Evolutionary conservation across 2,113 vertebrate genomes (phyloP), one percentile per base, ranked within the genome.

Genomic region (Pterophyllum scalare): DNA sequence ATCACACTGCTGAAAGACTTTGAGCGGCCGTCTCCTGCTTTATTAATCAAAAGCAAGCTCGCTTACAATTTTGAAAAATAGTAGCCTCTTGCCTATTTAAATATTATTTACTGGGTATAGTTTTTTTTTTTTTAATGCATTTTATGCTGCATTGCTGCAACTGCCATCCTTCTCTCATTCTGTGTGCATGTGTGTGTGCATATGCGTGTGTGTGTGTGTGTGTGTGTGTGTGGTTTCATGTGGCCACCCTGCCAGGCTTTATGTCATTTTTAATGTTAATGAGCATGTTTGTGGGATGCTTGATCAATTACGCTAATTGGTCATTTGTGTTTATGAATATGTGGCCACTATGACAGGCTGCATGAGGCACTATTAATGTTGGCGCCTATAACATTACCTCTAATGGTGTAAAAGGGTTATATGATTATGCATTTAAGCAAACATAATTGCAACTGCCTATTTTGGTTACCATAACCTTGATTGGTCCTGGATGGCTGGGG

Each of bases 1-100:
- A 72, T 72, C 67, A 54, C 67, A 33, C 65, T 33, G 46, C 46
- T 5, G 19, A 72, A 72, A 72, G 67, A 52, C 65, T 70, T 52
- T 26, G 38, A 12, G 24, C 17, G 46, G 46, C 49, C 46, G 3
- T 72, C 67, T 70, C 26, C 26, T 72, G 67, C 67, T 52, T 52
- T 72, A 72, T 52, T 72, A 20, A 72, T 72, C 46, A 72, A 72
- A 72, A 14, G 11, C 20, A 72, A 52, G 67, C 46, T 33, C 24
- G 20, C 46, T 72, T 52, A 49, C 17, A 49, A 72, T 72, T 72
- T 54, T 72, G 46, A 26, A 72, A 46, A n/a, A 17, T 54, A 49
- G 26, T 72, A 31, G 46, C 40, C 46, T 72, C 0, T 52, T 72
- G 17, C 17, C 1, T 7, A 72, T 3, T 1, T 70, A 70, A 70